These are phyloP conservation scores for Syritta pipiens DNA, from an alignment of 2,888 invertebrate species.

Conservation along the genomic window DNA sequence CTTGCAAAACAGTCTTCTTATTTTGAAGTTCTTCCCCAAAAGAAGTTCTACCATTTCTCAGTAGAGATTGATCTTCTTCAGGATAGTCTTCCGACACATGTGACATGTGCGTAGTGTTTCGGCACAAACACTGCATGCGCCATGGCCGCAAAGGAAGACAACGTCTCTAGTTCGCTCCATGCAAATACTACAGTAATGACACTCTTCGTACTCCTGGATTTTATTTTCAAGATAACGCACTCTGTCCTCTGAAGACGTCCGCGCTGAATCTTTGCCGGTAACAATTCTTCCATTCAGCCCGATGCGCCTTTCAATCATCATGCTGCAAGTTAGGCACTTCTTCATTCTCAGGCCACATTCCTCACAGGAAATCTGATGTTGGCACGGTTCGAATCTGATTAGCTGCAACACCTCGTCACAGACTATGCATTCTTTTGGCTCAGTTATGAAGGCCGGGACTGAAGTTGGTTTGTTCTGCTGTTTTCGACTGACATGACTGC, in stretches of 20 bases:
- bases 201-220: slow-evolving; percentile 92
- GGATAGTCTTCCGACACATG: slow-evolving; percentile 82
- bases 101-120: slow-evolving; percentile 90
- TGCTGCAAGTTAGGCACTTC: slow-evolving; percentile 86
- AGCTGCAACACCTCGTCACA: slow-evolving; percentile 85
- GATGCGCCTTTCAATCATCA: slow-evolving; percentile 81
- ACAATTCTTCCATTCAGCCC: slow-evolving; percentile 81
- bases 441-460: slow-evolving; percentile 37
- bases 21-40: neutral
- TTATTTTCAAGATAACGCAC: slow-evolving; percentile 86
- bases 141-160: slow-evolving; percentile 93
- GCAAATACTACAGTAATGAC: slow-evolving; percentile 91
- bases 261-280: slow-evolving; percentile 78
- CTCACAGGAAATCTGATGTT: slow-evolving; percentile 86
- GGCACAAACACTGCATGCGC: slow-evolving; percentile 90
- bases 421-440: slow-evolving; percentile 83
- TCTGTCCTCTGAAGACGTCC: slow-evolving; percentile 85
- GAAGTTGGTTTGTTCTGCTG: slow-evolving; percentile 73
- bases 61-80: slow-evolving; percentile 79
- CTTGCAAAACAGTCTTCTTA: slow-evolving; percentile 26
- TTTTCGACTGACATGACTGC: slow-evolving; percentile 71
- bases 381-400: slow-evolving; percentile 86
- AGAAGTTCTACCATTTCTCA: slow-evolving; percentile 69
- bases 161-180: slow-evolving; percentile 91
- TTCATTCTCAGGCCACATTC: slow-evolving; percentile 89